A percentile compares a stretch with the other conserved stretches of the same genome.
phyloP scores from a whole-genome alignment of 2,888 invertebrate genomes.

The Torymus aiolomorphi region DNA sequence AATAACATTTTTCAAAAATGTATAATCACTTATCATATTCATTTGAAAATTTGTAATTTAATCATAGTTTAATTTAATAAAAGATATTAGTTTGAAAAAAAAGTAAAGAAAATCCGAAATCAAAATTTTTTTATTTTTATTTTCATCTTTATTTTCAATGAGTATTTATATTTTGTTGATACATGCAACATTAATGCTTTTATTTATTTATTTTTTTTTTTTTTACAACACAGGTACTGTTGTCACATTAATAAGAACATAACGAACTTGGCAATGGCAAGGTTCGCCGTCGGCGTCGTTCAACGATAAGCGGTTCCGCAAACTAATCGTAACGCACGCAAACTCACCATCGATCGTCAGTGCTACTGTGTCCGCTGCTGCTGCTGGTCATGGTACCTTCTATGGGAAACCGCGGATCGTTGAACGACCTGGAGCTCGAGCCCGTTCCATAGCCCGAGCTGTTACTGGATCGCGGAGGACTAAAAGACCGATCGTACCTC shows the following conservation, averaged over 20 bases:
- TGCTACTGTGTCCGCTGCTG: constrained; percentile 80
- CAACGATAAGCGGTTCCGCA: constrained; percentile 68
- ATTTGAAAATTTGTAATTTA: too few relatives aligned
- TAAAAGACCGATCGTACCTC: constrained; percentile 84
- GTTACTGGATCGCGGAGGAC: constrained; percentile 87
- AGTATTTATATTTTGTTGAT: too few relatives aligned
- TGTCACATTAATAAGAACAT: neutral
- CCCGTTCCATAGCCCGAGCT: constrained; percentile 92
- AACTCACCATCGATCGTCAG: constrained; percentile 81
- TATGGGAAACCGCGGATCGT: constrained; percentile 73
- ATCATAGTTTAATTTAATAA: too few relatives aligned
- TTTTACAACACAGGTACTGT: too few relatives aligned
- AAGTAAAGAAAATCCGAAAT: too few relatives aligned
- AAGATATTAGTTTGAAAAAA: too few relatives aligned
- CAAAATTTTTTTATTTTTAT: too few relatives aligned
- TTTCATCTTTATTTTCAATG: too few relatives aligned
- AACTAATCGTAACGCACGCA: constrained; percentile 39
- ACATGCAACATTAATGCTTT: too few relatives aligned
- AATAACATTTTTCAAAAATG: too few relatives aligned
- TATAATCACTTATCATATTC: too few relatives aligned
- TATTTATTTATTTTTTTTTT: too few relatives aligned
- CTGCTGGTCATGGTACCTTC: constrained; percentile 81
- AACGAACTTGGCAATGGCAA: constrained; percentile 1
- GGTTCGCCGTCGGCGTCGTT: constrained; percentile 45
- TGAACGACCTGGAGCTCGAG: constrained; percentile 75